phyloP scores from a whole-genome alignment of 2,888 invertebrate species.

The Nomada ruficornis region DNA sequence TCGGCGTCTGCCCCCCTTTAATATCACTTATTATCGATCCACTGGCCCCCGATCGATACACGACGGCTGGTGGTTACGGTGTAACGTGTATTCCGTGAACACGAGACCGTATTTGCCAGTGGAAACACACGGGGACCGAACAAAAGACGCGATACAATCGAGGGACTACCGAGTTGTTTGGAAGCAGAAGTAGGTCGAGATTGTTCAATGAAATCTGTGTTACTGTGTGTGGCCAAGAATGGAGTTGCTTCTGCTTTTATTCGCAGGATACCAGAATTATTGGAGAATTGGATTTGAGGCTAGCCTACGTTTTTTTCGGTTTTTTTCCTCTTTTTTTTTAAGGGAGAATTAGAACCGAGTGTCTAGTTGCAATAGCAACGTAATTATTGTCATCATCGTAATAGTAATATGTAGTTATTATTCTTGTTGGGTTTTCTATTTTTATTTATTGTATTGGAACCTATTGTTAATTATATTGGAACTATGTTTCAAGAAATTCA shows the following conservation, averaged over 20 bases:
- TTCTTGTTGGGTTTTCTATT: too few species aligned
- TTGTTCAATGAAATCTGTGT: slow-evolving; percentile 3
- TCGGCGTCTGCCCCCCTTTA: slow-evolving; percentile 40
- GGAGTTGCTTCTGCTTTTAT: not conserved
- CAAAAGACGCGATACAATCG: slow-evolving; percentile 4
- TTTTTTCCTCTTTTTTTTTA: too few species aligned
- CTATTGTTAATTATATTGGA: too few species aligned
- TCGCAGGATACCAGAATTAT: too few species aligned
- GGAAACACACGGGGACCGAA: not conserved
- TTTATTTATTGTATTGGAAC: too few species aligned
- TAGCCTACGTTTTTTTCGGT: too few species aligned
- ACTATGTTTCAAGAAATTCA: too few species aligned
- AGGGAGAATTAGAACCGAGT: too few species aligned
- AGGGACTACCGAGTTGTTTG: not conserved
- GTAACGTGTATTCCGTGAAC: not conserved
- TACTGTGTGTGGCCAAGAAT: not conserved
- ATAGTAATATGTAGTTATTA: too few species aligned
- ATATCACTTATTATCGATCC: slow-evolving; percentile 49
- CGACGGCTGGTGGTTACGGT: not conserved
- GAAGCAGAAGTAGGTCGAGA: slow-evolving; percentile 13
- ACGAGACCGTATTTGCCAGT: not conserved
- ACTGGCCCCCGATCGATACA: not conserved
- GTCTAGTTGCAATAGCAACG: too few species aligned
- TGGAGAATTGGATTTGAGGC: too few species aligned
- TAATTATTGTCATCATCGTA: too few species aligned